A percentile compares a stretch with the other conserved stretches of the same genome.
These are phyloP conservation scores for Gorsachius goisagi DNA, from an alignment of 2,113 vertebrate species.

Conservation along the genomic window DNA sequence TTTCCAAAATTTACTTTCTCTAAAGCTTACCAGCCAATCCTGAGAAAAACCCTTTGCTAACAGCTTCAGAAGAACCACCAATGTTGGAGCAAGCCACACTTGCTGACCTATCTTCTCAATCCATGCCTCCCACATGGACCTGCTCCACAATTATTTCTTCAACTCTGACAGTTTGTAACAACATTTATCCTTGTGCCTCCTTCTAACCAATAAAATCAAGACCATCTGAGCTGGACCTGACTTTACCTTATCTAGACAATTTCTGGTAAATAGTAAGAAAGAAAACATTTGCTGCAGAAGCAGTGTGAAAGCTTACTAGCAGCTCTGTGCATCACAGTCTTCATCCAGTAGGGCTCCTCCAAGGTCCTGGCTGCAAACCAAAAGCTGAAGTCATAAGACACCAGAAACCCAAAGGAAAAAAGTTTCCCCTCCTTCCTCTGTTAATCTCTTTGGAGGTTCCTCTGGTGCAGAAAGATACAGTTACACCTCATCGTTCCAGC, in stretches of 20 bases:
- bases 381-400: background rate
- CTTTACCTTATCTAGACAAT: background rate
- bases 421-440: background rate
- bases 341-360: background rate
- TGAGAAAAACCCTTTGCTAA: background rate
- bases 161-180: background rate
- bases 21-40: background rate
- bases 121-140: background rate
- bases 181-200: background rate
- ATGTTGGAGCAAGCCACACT: background rate
- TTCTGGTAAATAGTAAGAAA: background rate
- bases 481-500: slow-evolving; percentile 20
- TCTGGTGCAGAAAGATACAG: background rate
- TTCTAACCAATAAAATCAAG: background rate
- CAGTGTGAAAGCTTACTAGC: background rate
- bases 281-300: background rate
- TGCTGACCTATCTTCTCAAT: background rate
- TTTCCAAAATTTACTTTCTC: background rate
- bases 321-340: background rate
- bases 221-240: background rate
- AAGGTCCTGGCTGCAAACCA: background rate
- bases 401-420: background rate
- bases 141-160: background rate
- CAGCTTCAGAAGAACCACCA: background rate
- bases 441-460: slow-evolving; percentile 5